Evolutionary conservation across 23 tunicate genomes (phyloP), one percentile per base, ranked within the genome.

Genomic region (Halocynthia roretzi): DNA sequence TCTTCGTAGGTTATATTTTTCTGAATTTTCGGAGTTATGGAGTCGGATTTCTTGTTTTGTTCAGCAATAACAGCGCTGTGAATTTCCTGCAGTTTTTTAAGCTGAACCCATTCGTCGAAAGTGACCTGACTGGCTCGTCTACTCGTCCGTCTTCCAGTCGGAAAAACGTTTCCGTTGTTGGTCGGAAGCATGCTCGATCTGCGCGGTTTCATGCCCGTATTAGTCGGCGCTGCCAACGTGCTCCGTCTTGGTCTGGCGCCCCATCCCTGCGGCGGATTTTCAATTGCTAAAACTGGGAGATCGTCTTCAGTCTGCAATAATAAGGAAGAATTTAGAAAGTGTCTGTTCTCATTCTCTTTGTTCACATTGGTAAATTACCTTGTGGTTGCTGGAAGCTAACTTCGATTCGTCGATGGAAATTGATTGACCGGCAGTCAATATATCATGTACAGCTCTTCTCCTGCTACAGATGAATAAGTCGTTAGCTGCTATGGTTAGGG

Each of bases 201-300:
- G 15, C 50, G 21, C 2, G 10, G 66, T 9, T 53, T 53, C 70
- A 65, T 65, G 10, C 17, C 70, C 0, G 19, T 48, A 11, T 9
- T 9, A 10, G 70, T 5, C 12, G 78, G 78, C 62, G 49, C 62
- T 71, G 44, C 44, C 44, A 31, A 31, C 44, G 44, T 31, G 44
- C 44, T 31, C 0, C 75, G 5, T 11, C 15, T n/a, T 8, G 31
- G 55, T 2, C 60, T 20, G 0, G 70, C 70, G 70, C 31, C 10
- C 78, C 78, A 74, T 74, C 78, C 78, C 5, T 62, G 22, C 62
- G 78, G 78, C 8, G 78, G 64, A 54, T 64, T 64, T n/a, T 74
- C 78, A 0, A 74, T 14, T 54, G 55, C 78, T 10, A 50, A 64
- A 54, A 17, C 50, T 10, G 78, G 78, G 0, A 74, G 31, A 54